Conservation (phyloP, 23 tunicate genomes). For the Oikopleura vanhoeffeni region DNA sequence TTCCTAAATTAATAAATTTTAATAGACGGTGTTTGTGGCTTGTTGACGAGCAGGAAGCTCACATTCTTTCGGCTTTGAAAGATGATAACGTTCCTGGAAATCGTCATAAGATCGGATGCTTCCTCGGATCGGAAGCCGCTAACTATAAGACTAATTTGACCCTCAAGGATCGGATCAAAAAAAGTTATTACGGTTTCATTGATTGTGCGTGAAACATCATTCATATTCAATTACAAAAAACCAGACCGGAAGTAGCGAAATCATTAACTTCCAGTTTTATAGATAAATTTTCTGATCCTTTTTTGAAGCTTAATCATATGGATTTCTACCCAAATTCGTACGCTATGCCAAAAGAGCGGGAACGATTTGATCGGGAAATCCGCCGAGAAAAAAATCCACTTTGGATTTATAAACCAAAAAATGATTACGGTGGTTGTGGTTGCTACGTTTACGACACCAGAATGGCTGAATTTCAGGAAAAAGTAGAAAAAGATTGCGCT, state of each 20-base stretch:
- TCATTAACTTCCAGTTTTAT: too few species aligned
- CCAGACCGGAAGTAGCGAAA: too few species aligned
- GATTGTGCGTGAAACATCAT: too few species aligned
- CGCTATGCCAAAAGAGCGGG: neutral
- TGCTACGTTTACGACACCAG: neutral
- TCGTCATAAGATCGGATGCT: neutral
- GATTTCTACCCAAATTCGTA: neutral
- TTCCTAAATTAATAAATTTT: neutral
- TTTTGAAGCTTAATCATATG: neutral
- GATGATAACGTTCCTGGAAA: neutral
- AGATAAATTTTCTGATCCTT: too few species aligned
- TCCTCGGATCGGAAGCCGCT: conserved; percentile 1
- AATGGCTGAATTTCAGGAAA: neutral
- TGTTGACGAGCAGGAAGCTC: conserved; percentile 12
- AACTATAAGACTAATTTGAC: neutral
- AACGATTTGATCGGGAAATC: neutral
- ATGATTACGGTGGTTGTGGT: neutral
- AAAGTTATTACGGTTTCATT: neutral
- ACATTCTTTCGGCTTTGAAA: neutral
- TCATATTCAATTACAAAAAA: too few species aligned
- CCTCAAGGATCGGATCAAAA: neutral
- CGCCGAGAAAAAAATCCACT: neutral
- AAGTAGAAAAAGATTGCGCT: neutral
- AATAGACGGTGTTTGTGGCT: conserved; percentile 8
- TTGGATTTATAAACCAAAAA: conserved; percentile 8